phyloP scores from a whole-genome alignment of 2,888 invertebrate genomes.

The Fragum fragum region DNA sequence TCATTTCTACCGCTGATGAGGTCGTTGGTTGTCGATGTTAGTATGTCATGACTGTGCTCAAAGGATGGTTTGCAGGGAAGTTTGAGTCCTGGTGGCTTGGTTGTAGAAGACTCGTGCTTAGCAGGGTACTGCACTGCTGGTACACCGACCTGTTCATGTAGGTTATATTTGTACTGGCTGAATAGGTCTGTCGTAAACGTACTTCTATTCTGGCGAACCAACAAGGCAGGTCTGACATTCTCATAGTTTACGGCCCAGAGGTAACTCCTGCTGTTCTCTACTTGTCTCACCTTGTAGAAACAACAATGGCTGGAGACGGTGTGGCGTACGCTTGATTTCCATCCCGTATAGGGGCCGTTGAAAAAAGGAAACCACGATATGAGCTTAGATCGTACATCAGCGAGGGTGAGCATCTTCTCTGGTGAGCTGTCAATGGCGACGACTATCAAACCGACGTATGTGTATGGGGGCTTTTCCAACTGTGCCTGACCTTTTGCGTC shows the following conservation, averaged over 20 bases:
- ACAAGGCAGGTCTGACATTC: slow-evolving; percentile 23
- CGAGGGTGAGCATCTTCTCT: slow-evolving; percentile 63
- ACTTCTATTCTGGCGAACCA: slow-evolving; percentile 25
- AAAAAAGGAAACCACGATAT: slow-evolving; percentile 76
- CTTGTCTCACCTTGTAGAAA: slow-evolving; percentile 64
- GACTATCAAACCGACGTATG: slow-evolving; percentile 76
- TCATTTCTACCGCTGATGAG: neutral
- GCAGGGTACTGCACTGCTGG: neutral
- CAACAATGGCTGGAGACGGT: slow-evolving; percentile 70
- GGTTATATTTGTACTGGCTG: slow-evolving; percentile 14
- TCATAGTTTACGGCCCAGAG: slow-evolving; percentile 35
- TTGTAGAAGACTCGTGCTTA: neutral
- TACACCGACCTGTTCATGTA: slow-evolving; percentile 46
- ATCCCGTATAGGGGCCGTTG: slow-evolving; percentile 69
- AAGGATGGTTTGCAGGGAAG: slow-evolving; percentile 4
- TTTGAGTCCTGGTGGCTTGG: neutral
- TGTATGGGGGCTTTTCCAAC: slow-evolving; percentile 75
- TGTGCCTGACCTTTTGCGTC: neutral
- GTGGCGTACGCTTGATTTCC: slow-evolving; percentile 77
- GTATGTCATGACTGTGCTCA: neutral
- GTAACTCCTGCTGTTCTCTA: neutral
- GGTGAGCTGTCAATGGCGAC: slow-evolving; percentile 69
- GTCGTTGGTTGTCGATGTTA: neutral
- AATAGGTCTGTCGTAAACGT: neutral
- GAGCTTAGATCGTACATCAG: slow-evolving; percentile 64